Percentiles rank a stretch among this genome's conserved stretches.
phyloP scores from a whole-genome alignment of 2,113 vertebrate genomes.

The Xiphophorus maculatus region DNA sequence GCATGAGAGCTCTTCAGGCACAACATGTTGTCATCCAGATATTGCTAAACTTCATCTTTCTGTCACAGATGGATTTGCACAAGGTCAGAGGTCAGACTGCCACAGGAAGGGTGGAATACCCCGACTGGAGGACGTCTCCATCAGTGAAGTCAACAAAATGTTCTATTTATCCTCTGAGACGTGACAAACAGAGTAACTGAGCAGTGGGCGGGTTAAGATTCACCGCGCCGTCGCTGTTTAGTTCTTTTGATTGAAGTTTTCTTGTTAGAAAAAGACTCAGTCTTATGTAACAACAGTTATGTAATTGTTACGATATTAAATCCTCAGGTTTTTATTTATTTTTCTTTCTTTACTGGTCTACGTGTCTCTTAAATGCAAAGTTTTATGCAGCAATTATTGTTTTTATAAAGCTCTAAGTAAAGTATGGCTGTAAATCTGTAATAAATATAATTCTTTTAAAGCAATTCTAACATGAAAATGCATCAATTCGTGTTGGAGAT shows the following conservation, averaged over 20 bases:
- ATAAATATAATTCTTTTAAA: not conserved
- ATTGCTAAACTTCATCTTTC: not conserved
- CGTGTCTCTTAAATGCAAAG: not conserved
- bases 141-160: conserved; percentile 90
- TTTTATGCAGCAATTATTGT: not conserved
- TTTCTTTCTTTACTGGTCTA: not conserved
- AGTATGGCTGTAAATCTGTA: not conserved
- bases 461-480: not conserved
- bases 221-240: not conserved
- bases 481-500: not conserved
- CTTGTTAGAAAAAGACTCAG: not conserved
- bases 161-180: conserved; percentile 81
- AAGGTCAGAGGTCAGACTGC: conserved; percentile 81
- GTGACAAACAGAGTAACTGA: conserved; percentile 15
- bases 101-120: conserved; percentile 83
- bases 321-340: no score
- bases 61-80: conserved; percentile 85
- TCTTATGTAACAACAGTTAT: not conserved
- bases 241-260: not conserved
- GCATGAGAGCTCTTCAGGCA: not conserved
- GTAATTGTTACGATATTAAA: no score
- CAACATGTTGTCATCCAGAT: not conserved
- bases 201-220: not conserved
- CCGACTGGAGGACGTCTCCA: conserved; percentile 85
- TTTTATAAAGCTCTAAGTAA: not conserved